Evolutionary conservation across 2,888 invertebrate genomes (phyloP).

Genomic region (Coenonympha arcania): DNA sequence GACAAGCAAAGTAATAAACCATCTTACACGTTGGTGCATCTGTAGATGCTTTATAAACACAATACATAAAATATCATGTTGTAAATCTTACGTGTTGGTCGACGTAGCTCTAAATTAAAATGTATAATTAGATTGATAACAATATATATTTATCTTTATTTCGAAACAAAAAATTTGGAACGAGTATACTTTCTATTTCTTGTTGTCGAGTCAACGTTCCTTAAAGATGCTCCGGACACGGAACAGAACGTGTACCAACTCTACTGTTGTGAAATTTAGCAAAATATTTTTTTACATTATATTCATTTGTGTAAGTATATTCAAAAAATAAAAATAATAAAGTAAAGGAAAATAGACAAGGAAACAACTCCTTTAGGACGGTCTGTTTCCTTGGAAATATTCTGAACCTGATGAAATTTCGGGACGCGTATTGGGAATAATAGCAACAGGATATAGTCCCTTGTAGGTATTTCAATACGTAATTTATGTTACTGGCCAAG

Average conservation of each 20-base stretch:
- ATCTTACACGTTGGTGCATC: neutral
- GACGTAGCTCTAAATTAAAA: neutral
- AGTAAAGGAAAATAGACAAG: neutral
- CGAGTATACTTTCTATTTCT: too few species aligned
- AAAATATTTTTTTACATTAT: too few species aligned
- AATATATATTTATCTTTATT: too few species aligned
- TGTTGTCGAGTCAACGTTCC: too few species aligned
- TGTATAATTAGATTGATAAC: neutral
- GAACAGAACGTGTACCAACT: too few species aligned
- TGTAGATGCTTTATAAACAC: too few species aligned
- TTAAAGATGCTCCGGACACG: too few species aligned
- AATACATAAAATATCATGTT: neutral
- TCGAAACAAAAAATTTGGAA: too few species aligned
- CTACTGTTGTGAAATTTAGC: too few species aligned
- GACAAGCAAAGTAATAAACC: neutral
- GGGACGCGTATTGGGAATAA: constrained; percentile 18
- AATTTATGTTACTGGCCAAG: too few species aligned
- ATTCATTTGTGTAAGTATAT: too few species aligned
- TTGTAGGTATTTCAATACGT: constrained; percentile 14
- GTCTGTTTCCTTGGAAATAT: constrained; percentile 16
- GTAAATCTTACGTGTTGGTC: neutral
- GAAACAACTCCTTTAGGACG: constrained; percentile 1
- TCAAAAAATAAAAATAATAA: constrained; percentile 2
- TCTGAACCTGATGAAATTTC: constrained; percentile 21
- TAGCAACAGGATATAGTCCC: constrained; percentile 13